phyloP scores from a whole-genome alignment of 1,140 invertebrate genomes.

The Sarcophaga peregrina region DNA sequence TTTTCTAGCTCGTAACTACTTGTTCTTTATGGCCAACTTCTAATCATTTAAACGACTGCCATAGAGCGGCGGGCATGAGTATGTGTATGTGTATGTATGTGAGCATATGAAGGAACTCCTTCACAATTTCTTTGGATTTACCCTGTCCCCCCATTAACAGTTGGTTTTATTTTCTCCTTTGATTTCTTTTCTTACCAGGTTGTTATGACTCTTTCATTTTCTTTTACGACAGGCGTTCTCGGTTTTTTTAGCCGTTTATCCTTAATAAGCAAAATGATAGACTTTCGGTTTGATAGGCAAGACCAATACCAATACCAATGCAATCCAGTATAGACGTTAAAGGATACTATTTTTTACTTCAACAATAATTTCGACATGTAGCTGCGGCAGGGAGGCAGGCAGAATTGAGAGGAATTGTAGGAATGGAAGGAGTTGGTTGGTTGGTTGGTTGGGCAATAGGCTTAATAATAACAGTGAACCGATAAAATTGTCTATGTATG shows the following conservation, averaged over 20 bases:
- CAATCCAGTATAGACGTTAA: neutral
- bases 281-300: neutral
- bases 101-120: neutral
- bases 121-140: neutral
- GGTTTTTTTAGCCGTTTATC: neutral
- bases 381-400: neutral
- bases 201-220: neutral
- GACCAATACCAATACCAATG: neutral
- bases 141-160: neutral
- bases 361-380: too few species aligned
- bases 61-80: too few species aligned
- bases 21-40: slow-evolving; percentile 4
- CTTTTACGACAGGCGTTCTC: neutral
- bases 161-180: neutral
- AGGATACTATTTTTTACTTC: neutral
- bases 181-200: slow-evolving; percentile 16
- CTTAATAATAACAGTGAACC: neutral
- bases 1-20: slow-evolving; percentile 2
- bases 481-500: neutral
- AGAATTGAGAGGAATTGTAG: neutral
- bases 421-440: neutral
- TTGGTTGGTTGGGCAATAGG: neutral
- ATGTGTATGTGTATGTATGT: neutral
- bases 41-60: slow-evolving; percentile 12
- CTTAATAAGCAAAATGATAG: slow-evolving; percentile 25